Conservation (phyloP, 1,140 invertebrate genomes). For the Melipona quadrifasciata region DNA sequence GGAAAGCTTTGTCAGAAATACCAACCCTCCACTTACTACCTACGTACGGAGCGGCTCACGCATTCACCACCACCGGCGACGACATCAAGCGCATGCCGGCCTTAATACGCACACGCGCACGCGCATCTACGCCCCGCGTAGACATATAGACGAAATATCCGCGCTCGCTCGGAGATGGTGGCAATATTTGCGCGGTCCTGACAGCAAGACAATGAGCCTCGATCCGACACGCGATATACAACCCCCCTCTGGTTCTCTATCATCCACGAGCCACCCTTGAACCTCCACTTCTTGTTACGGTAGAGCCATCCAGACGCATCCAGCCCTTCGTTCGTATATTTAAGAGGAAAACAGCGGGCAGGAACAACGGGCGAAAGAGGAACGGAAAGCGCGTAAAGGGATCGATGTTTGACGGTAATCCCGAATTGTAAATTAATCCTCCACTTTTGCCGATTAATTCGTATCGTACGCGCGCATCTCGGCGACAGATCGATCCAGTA, state of each 20-base stretch:
- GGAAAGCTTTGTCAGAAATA: constrained; percentile 73
- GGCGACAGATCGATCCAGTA: constrained; percentile 10
- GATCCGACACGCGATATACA: constrained; percentile 73
- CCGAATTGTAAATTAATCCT: constrained; percentile 74
- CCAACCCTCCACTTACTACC: constrained; percentile 69
- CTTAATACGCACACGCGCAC: constrained; percentile 10
- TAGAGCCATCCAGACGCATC: constrained; percentile 57
- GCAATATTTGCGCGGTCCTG: constrained; percentile 79
- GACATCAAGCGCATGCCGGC: neutral
- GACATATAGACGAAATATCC: constrained; percentile 60
- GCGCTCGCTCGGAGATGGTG: constrained; percentile 73
- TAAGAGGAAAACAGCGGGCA: constrained; percentile 33
- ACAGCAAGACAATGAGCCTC: constrained; percentile 79
- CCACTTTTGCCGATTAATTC: constrained; percentile 73
- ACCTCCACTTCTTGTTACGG: constrained; percentile 46
- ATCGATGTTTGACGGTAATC: constrained; percentile 71
- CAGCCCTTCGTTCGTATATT: constrained; percentile 53
- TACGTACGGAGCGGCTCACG: constrained; percentile 38
- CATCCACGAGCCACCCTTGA: constrained; percentile 74
- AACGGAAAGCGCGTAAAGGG: neutral
- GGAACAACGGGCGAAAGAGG: constrained; percentile 8
- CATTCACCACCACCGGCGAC: constrained; percentile 5
- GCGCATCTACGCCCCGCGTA: constrained; percentile 25
- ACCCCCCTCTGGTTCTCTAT: constrained; percentile 68
- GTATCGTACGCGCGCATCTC: constrained; percentile 50